Base-by-base conservation (phyloP, 23 tunicate genomes). In the Clavelina lepadiformis region DNA sequence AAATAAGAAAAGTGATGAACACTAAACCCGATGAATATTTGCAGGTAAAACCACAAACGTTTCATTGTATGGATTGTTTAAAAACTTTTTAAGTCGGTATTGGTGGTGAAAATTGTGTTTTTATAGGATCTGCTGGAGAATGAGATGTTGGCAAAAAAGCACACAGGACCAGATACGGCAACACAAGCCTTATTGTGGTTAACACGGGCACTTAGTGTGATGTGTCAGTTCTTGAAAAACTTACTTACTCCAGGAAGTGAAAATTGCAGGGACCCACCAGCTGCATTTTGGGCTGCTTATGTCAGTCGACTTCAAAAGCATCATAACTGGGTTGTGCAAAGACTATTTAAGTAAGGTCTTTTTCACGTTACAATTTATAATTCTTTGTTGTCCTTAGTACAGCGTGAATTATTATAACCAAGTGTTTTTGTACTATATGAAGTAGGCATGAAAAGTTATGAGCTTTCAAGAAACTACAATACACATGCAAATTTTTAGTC, bases 241-340 rank as follows among this genome's bases (percentile, higher is more conserved):
- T n/a, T 37, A 13, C 55, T 64, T 22, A 15, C 61, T 5, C 64
- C 22, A 13, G 62, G 32, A 15, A 71, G 78, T 34, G 51, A 44
- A 13, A 29, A 58, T 2, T 71, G 3, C n/a, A 28, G 58, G 5
- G 74, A 44, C 35, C 34, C 79, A 1, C n/a, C 66, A 22, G 41
- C 51, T 0, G 65, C 84, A 7, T 54, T 85, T 24, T 45, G 23
- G 52, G 11, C n/a, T 0, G 62, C 83, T 2, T 85, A 85, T 38
- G 18, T 37, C 13, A 47, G 71, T 28, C 37, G 33, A 30, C 68
- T 85, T n/a, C 67, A 41, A n/a, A 51, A 28, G 3, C 68, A 77
- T 63, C 94, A 85, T 53, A 85, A 85, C 58, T 85, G 80, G 74
- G 63, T 85, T 69, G 94, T 85, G 26, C 85, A 78, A 37, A 53